Conservation (phyloP, 2,888 invertebrate genomes). For the Alloscopus bannaensis region DNA sequence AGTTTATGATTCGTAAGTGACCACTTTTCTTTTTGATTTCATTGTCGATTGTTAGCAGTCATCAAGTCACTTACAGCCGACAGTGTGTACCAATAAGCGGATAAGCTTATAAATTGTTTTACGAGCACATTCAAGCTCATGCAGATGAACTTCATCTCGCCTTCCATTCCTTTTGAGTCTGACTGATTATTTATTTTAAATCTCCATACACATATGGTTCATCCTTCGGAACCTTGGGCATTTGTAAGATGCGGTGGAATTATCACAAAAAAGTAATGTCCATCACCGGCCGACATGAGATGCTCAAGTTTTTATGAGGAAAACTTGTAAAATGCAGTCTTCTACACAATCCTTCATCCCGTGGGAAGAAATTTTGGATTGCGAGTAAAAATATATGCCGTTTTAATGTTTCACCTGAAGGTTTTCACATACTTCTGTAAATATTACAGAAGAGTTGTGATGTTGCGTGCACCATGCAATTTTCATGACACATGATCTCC, state of each 20-base stretch:
- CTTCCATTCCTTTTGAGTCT: background rate
- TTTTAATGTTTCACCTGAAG: no score
- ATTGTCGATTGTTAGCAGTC: constrained; percentile 14
- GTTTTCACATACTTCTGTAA: no score
- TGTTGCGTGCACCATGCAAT: no score
- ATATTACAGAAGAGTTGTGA: no score
- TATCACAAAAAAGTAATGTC: no score
- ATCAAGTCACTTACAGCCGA: constrained; percentile 22
- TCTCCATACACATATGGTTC: constrained; percentile 19
- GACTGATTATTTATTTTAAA: background rate
- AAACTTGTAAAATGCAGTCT: background rate
- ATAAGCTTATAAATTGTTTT: background rate
- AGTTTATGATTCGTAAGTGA: constrained; percentile 25
- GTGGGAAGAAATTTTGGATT: constrained; percentile 33
- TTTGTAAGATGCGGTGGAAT: background rate
- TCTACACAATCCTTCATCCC: background rate
- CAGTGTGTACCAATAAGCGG: no score
- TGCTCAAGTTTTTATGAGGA: background rate
- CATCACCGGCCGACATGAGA: background rate
- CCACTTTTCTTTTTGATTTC: constrained; percentile 27
- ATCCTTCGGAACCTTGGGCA: background rate
- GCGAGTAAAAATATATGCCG: background rate
- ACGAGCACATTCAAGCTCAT: background rate
- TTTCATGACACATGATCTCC: no score
- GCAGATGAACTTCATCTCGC: background rate